Evolutionary conservation across 2,113 vertebrate genomes (phyloP), one percentile per base, ranked within the genome.

Genomic region (Chaetodon trifascialis): DNA sequence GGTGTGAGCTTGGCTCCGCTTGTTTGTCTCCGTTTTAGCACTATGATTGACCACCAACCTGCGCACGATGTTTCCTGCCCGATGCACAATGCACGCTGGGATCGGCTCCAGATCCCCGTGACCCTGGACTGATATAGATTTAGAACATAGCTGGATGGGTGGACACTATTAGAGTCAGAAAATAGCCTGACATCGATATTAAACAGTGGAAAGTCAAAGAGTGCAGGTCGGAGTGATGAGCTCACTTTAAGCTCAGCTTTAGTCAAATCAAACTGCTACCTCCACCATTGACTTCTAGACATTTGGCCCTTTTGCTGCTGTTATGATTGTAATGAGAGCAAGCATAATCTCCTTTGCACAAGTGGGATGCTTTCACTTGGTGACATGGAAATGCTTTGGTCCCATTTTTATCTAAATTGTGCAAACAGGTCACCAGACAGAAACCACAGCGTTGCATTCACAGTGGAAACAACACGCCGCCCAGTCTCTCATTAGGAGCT

Each of bases 51-150:
- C 65, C 65, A 25, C 34, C 67, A 19, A 40, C 63, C 10, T 34
- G 66, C 54, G 8, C 47, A 44, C 0, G 16, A n/a, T 70, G 66
- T 56, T 56, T 47, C 40, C 21, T 47, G 73, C 34, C 58, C 21
- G 51, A 10, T 25, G 21, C 44, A 11, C 46, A 51, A 5, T 69
- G 74, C 69, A 79, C 71, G 64, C 76, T 75, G 59, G 49, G 65
- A 74, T 9, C 15, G 36, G 25, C 23, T 66, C 65, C 51, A 71
- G 23, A 65, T 64, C 47, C 11, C 36, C 1, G 16, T 55, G 38
- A 58, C 72, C n/a, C 34, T 30, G 16, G 51, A 56, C 36, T 49
- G 69, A n/a, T 44, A 82, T 21, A 68, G 62, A 77, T 63, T 66
- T 11, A 30, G 25, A 62, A 58, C 42, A n/a, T 30, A 55, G 64